A percentile compares a stretch with the other conserved stretches of the same genome.
Conservation (phyloP, 2,797 vertebrate species). For the Pipistrellus pygmaeus region DNA sequence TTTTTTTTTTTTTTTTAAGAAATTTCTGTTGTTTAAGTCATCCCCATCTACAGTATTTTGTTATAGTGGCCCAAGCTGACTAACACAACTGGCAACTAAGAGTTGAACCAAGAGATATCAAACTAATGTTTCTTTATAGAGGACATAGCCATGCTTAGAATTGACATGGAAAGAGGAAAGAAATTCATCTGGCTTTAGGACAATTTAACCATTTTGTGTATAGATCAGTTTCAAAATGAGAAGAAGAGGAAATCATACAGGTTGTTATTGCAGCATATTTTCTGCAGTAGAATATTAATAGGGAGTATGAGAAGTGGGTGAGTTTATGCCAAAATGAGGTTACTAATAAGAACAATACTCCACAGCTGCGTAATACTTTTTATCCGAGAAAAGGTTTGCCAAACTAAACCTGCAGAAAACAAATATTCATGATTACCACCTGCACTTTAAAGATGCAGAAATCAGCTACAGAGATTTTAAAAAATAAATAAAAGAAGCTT, state of each 20-base stretch:
- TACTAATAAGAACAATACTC: constrained; percentile 64
- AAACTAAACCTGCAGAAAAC: constrained; percentile 69
- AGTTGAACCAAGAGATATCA: not conserved
- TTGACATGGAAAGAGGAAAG: not conserved
- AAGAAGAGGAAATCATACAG: not conserved
- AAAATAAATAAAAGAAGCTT: not conserved
- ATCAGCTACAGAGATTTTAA: not conserved
- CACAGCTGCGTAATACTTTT: constrained; percentile 66
- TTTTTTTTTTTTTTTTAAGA: no score
- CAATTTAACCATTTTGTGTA: not conserved
- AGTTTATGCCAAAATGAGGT: constrained; percentile 5
- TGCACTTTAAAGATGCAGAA: constrained; percentile 50
- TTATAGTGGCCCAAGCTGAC: not conserved
- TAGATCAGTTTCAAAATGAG: not conserved
- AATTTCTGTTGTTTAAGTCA: not conserved
- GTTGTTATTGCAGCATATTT: not conserved
- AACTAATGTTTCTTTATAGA: no score
- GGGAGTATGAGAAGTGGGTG: constrained; percentile 29
- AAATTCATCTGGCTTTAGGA: not conserved
- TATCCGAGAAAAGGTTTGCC: constrained; percentile 35
- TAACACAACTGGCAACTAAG: accelerated
- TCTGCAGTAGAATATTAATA: constrained; percentile 47
- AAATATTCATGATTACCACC: constrained; percentile 66
- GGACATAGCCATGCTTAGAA: not conserved
- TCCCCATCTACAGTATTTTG: accelerated